These are phyloP conservation scores for Taphrorychus bicolor DNA, from an alignment of 2,888 invertebrate genomes.

Conservation along the genomic window DNA sequence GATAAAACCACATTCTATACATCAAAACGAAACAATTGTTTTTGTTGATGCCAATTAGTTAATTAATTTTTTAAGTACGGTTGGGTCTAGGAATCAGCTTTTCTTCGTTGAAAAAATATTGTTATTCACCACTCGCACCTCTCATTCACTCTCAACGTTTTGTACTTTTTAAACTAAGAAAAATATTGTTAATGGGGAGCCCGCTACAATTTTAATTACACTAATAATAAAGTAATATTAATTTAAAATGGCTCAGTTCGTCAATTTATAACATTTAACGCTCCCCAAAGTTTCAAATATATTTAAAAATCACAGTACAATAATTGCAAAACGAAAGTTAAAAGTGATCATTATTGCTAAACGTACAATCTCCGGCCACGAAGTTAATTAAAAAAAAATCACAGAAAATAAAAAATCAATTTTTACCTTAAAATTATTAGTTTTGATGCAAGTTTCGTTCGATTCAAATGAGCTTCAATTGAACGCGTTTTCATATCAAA, in stretches of 20 bases:
- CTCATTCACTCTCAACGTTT: conserved; percentile 43
- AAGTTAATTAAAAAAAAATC: conserved; percentile 43
- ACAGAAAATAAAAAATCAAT: conserved; percentile 43
- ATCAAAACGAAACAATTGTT: conserved; percentile 32
- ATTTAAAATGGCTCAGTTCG: conserved; percentile 12
- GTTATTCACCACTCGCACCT: conserved; percentile 42
- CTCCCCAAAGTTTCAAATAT: conserved; percentile 6
- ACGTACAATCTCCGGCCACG: conserved; percentile 52
- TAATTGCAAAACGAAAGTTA: conserved; percentile 49
- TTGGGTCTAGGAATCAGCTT: conserved; percentile 25
- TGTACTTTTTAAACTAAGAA: conserved; percentile 47
- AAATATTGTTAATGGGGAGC: conserved; percentile 11
- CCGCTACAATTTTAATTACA: background rate
- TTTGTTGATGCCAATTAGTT: conserved; percentile 26
- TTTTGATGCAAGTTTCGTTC: conserved; percentile 32
- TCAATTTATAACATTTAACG: background rate
- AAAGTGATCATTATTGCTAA: conserved; percentile 51
- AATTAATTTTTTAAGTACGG: conserved; percentile 40
- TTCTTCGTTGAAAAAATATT: conserved; percentile 43
- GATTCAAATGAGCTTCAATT: conserved; percentile 9
- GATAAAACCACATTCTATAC: conserved; percentile 43
- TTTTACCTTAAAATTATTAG: conserved; percentile 37
- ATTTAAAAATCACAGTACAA: conserved; percentile 48
- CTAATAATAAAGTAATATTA: conserved; percentile 34
- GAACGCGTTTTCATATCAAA: conserved; percentile 42